These are phyloP conservation scores for Psilopogon haemacephalus DNA, from an alignment of 2,113 vertebrate species.

Conservation along the genomic window DNA sequence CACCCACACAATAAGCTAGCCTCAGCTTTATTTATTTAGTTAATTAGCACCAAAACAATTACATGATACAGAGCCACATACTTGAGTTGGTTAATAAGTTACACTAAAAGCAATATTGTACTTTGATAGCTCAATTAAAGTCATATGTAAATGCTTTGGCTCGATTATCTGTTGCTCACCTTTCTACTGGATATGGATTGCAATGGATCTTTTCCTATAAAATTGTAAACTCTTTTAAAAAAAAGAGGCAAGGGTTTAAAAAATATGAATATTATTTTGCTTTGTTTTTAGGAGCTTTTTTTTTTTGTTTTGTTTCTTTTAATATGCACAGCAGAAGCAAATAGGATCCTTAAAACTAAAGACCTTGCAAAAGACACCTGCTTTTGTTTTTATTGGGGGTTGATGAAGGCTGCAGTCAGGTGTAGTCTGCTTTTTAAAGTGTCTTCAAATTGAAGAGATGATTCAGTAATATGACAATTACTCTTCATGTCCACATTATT, in stretches of 20 bases:
- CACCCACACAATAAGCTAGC: background rate
- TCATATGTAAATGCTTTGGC: background rate
- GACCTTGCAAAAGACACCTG: background rate
- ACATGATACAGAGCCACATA: background rate
- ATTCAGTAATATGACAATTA: constrained; percentile 16
- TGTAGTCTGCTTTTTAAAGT: background rate
- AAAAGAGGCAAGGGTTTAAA: background rate
- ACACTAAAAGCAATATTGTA: background rate
- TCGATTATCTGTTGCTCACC: background rate
- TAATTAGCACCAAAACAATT: background rate
- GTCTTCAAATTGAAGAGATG: constrained; percentile 30
- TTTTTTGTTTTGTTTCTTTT: background rate
- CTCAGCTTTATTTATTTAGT: background rate
- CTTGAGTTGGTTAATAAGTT: background rate
- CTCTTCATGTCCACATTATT: constrained; percentile 19
- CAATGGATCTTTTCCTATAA: background rate
- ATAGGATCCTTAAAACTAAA: background rate
- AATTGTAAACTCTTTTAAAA: background rate
- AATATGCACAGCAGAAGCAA: background rate
- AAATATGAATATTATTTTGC: background rate
- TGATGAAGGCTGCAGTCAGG: background rate
- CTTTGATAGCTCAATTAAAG: background rate
- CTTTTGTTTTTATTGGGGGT: background rate
- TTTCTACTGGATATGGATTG: background rate
- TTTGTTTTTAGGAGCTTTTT: background rate